Percentiles rank a stretch among this genome's conserved stretches.
Conservation (phyloP, 2,797 vertebrate genomes). For the Periparus ater region DNA sequence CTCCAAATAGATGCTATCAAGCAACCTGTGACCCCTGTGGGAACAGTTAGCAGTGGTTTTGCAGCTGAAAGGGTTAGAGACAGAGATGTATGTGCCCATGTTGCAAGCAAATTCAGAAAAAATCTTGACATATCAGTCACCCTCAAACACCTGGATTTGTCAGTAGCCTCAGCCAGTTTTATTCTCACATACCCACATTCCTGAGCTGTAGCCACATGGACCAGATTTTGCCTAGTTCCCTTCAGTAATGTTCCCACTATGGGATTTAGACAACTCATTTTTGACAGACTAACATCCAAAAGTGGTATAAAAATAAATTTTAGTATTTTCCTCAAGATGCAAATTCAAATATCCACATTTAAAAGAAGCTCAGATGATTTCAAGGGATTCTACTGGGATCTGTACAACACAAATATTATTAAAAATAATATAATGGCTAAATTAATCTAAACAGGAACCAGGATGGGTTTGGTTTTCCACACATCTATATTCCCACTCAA, state of each 20-base stretch:
- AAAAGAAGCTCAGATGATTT: not conserved
- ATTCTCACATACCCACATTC: not conserved
- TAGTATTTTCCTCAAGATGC: not conserved
- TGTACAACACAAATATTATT: not conserved
- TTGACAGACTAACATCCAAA: not conserved
- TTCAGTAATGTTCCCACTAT: not conserved
- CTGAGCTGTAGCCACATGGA: not conserved
- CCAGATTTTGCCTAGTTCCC: not conserved
- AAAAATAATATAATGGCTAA: not conserved
- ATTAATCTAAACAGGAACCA: not conserved
- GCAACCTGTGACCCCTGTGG: fast-evolving
- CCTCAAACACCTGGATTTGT: not conserved
- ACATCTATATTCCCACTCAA: not conserved
- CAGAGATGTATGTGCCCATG: fast-evolving
- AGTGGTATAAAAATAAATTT: not conserved
- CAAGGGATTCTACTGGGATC: not conserved
- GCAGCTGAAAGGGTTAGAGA: not conserved
- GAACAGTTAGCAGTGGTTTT: not conserved
- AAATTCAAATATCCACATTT: not conserved
- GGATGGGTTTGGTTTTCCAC: not conserved
- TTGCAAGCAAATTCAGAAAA: not conserved
- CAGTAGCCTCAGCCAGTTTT: not conserved
- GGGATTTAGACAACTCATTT: not conserved
- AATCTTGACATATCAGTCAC: not conserved
- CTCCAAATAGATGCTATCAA: not conserved